Conservation (phyloP, 2,888 invertebrate species). For the Apotomis turbidana region DNA sequence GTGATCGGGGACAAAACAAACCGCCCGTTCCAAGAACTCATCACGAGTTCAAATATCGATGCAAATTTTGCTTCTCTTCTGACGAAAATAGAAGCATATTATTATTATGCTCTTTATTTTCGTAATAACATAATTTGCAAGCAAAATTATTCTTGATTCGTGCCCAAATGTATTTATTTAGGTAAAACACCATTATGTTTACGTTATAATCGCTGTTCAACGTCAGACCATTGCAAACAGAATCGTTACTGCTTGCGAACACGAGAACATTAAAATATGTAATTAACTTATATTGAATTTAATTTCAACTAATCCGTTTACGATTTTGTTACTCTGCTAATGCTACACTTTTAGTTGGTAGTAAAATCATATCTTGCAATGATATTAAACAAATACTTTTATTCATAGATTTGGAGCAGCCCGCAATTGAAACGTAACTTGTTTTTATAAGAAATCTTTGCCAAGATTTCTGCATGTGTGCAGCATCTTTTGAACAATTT, state of each 20-base stretch:
- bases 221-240: conserved; percentile 1
- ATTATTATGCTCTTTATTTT: not conserved
- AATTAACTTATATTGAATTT: conserved; percentile 3
- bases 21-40: conserved; percentile 42
- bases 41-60: conserved; percentile 23
- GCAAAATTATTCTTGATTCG: conserved; percentile 1
- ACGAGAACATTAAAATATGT: conserved; percentile 14
- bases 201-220: conserved; percentile 2
- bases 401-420: not conserved
- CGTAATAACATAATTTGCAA: conserved; percentile 1
- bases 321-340: conserved; percentile 6
- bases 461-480: not conserved
- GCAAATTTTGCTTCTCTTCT: conserved; percentile 19
- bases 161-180: not conserved
- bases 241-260: conserved; percentile 4
- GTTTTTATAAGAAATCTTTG: not conserved
- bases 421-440: not conserved
- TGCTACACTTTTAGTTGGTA: not conserved
- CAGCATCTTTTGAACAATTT: too few relatives aligned
- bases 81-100: conserved; percentile 27
- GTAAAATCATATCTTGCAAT: not conserved
- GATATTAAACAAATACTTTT: not conserved
- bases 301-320: conserved; percentile 1
- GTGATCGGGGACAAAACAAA: conserved; percentile 48
- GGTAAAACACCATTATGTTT: not conserved